phyloP scores from a whole-genome alignment of 2,797 vertebrate species.

The Columba guinea region DNA sequence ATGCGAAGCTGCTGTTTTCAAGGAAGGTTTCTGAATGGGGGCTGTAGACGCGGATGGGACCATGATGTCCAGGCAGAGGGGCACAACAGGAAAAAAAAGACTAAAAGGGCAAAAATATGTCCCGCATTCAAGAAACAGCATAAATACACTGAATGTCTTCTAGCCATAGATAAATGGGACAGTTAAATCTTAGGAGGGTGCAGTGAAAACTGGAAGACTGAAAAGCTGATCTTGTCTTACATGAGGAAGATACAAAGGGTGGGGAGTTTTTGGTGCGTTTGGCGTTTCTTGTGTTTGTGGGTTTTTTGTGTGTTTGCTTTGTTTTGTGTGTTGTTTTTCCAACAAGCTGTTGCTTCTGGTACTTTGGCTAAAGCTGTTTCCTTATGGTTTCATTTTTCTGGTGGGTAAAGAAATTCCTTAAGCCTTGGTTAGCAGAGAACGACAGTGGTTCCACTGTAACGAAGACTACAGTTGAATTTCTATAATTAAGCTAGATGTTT shows the following conservation, averaged over 20 bases:
- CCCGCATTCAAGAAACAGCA: neutral
- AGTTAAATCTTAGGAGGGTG: neutral
- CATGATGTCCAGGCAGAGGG: fast-evolving
- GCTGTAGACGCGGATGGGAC: neutral
- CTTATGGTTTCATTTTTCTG: neutral
- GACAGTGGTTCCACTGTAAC: neutral
- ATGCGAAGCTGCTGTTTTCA: neutral
- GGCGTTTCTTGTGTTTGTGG: too few species aligned
- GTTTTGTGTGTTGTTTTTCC: neutral
- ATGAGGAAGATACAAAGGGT: neutral
- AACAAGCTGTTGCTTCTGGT: neutral
- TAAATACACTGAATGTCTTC: neutral
- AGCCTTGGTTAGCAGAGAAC: neutral
- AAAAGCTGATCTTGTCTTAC: neutral
- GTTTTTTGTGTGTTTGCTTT: neutral
- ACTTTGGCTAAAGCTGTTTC: neutral
- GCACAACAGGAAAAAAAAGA: fast-evolving
- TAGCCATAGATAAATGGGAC: neutral
- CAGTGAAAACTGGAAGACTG: neutral
- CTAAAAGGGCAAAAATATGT: neutral
- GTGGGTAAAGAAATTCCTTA: neutral
- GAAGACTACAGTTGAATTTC: neutral
- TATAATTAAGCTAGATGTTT: neutral
- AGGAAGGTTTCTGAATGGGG: neutral
- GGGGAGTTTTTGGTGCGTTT: neutral